phyloP scores from a whole-genome alignment of 2,888 invertebrate genomes.

The Cryptus viduatorius region DNA sequence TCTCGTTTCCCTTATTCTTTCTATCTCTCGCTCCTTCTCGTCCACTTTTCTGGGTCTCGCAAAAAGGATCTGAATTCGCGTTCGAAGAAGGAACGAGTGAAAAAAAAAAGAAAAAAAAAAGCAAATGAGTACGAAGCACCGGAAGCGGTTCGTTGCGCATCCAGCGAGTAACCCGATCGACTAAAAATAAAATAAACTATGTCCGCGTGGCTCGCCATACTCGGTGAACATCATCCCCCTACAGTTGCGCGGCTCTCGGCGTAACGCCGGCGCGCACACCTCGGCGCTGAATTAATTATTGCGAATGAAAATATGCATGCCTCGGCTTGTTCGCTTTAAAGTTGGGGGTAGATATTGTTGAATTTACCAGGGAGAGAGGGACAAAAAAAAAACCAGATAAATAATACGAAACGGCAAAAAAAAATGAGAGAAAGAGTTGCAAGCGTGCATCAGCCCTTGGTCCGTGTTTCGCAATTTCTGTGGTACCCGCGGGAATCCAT shows the following conservation, averaged over 20 bases:
- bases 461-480: slow-evolving; percentile 25
- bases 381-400: slow-evolving; percentile 44
- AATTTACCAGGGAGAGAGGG: slow-evolving; percentile 37
- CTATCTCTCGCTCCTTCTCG: slow-evolving; percentile 17
- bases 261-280: slow-evolving; percentile 1
- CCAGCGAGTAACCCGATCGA: slow-evolving; percentile 29
- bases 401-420: slow-evolving; percentile 27
- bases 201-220: background rate
- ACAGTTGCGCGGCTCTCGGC: background rate
- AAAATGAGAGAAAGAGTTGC: slow-evolving; percentile 36
- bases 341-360: slow-evolving; percentile 43
- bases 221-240: background rate
- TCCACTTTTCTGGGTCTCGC: background rate
- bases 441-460: slow-evolving; percentile 33
- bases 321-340: slow-evolving; percentile 15
- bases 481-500: slow-evolving; percentile 53
- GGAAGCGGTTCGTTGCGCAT: slow-evolving; percentile 1
- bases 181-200: slow-evolving; percentile 8
- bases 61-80: too few relatives aligned
- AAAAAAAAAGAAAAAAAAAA: slow-evolving; percentile 20
- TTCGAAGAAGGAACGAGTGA: background rate
- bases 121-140: slow-evolving; percentile 11
- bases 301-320: slow-evolving; percentile 33
- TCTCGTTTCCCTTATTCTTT: slow-evolving; percentile 42
- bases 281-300: slow-evolving; percentile 39